Conservation (phyloP, 2,113 vertebrate species). For the Willisornis vidua region DNA sequence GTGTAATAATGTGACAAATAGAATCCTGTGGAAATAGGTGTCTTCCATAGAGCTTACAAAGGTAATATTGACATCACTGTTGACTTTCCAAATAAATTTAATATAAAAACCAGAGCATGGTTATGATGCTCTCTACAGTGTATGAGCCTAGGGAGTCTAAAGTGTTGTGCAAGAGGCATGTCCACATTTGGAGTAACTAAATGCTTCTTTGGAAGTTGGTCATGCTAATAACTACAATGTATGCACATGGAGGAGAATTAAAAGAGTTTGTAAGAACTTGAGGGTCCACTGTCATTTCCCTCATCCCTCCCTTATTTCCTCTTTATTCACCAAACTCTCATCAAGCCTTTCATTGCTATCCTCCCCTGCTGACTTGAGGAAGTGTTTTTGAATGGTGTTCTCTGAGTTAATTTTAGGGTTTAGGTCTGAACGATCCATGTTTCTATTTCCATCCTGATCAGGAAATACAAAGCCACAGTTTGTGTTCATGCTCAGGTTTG, state of each 20-base stretch:
- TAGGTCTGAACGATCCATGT: background rate
- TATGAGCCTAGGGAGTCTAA: background rate
- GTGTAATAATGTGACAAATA: background rate
- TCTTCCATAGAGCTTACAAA: background rate
- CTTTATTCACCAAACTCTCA: slow-evolving; percentile 40
- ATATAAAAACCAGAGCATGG: background rate
- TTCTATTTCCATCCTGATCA: slow-evolving; percentile 41
- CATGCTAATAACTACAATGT: background rate
- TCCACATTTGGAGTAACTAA: background rate
- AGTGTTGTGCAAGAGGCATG: background rate
- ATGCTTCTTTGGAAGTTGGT: background rate
- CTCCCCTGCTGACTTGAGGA: slow-evolving; percentile 53
- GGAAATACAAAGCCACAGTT: slow-evolving; percentile 33
- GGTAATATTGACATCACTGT: background rate
- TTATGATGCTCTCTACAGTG: background rate
- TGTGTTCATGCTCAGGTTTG: background rate
- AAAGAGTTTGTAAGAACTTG: background rate
- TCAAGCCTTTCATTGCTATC: slow-evolving; percentile 31
- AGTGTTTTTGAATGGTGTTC: slow-evolving; percentile 50
- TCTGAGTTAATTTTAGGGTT: slow-evolving; percentile 57
- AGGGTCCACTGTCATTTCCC: slow-evolving; percentile 5
- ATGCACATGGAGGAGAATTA: background rate
- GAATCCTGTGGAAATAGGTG: background rate
- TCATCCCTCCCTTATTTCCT: slow-evolving; percentile 21
- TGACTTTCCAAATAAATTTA: background rate